These are phyloP conservation scores for Cheilosia vulpina DNA, from an alignment of 2,888 invertebrate species.

Conservation along the genomic window DNA sequence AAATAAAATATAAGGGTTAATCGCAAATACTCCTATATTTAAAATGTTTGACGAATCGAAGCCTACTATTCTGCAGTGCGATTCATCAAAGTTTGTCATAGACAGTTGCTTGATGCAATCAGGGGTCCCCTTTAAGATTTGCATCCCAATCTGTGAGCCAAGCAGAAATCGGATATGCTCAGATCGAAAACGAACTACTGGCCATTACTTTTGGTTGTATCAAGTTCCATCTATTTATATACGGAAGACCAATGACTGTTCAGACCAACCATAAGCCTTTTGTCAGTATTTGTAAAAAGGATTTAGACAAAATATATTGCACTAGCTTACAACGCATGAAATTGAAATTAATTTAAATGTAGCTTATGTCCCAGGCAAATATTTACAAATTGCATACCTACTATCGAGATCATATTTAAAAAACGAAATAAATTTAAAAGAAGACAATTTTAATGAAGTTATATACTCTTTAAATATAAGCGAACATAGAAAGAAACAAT, in stretches of 20 bases:
- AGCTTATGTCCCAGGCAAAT: background rate
- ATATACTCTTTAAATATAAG: slow-evolving; percentile 25
- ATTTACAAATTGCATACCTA: slow-evolving; percentile 39
- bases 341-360: background rate
- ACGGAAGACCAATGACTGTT: background rate
- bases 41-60: too few species aligned
- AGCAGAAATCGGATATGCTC: slow-evolving; percentile 62
- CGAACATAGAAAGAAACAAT: background rate
- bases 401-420: slow-evolving; percentile 1
- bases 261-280: too few species aligned
- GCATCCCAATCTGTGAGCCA: slow-evolving; percentile 34
- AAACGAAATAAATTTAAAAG: background rate
- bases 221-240: slow-evolving; percentile 25
- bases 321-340: too few species aligned
- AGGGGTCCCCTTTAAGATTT: slow-evolving; percentile 62
- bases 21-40: too few species aligned
- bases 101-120: slow-evolving; percentile 66
- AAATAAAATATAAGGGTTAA: too few species aligned
- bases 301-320: too few species aligned
- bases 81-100: slow-evolving; percentile 47
- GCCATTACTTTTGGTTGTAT: slow-evolving; percentile 63
- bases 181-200: slow-evolving; percentile 54
- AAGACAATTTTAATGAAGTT: background rate
- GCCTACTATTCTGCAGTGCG: too few species aligned
- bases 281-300: too few species aligned